phyloP scores from a whole-genome alignment of 2,888 invertebrate genomes.

The Atherix ibis region DNA sequence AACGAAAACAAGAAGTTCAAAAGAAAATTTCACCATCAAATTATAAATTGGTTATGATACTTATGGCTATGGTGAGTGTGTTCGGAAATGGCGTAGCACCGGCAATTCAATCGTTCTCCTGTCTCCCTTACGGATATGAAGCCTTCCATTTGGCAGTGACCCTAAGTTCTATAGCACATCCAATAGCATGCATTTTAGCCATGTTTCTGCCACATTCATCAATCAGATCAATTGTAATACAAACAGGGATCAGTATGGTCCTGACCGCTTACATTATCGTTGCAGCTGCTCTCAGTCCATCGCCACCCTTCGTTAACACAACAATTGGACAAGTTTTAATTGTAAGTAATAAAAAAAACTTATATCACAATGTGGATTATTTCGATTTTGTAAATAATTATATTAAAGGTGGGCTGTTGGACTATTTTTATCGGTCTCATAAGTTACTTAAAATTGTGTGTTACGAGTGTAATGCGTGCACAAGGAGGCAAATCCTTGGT shows the following conservation, averaged over 20 bases:
- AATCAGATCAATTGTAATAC: slow-evolving; percentile 34
- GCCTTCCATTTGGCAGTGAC: slow-evolving; percentile 66
- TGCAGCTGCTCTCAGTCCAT: slow-evolving; percentile 57
- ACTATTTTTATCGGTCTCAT: slow-evolving; percentile 47
- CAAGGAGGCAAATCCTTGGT: slow-evolving; percentile 62
- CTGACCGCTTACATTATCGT: slow-evolving; percentile 51
- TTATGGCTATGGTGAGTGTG: background rate
- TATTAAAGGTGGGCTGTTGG: slow-evolving; percentile 50
- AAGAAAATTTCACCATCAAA: background rate
- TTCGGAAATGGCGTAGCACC: slow-evolving; percentile 39
- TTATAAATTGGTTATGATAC: background rate
- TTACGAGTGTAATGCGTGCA: slow-evolving; percentile 54
- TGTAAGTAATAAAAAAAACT: too few relatives aligned
- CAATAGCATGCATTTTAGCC: slow-evolving; percentile 53
- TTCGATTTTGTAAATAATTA: slow-evolving; percentile 3
- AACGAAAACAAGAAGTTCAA: background rate
- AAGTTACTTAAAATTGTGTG: slow-evolving; percentile 64
- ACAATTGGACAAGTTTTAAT: slow-evolving; percentile 44
- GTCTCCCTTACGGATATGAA: slow-evolving; percentile 60
- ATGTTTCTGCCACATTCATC: slow-evolving; percentile 41
- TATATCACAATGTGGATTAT: too few relatives aligned
- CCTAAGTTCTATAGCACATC: slow-evolving; percentile 65
- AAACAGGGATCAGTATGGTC: slow-evolving; percentile 34
- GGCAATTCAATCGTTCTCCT: slow-evolving; percentile 65
- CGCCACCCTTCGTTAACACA: slow-evolving; percentile 46